Base-by-base conservation (phyloP, 2,113 vertebrate species). In the Helogale parvula region DNA sequence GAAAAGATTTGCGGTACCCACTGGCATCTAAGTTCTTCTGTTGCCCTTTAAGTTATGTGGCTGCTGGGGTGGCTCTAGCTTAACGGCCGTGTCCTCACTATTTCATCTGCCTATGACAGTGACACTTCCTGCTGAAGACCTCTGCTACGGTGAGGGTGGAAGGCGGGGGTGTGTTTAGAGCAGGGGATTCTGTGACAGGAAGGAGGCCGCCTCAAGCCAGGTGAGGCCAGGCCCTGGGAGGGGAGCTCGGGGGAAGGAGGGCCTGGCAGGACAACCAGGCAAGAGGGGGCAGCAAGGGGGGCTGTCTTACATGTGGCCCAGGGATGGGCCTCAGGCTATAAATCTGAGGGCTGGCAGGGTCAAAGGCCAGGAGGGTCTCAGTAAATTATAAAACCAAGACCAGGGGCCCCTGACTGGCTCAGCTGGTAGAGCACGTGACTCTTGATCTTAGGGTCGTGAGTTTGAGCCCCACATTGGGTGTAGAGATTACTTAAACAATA, bases 71-170 rank as follows among this genome's bases (percentile, higher is more conserved):
- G 68, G 71, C 69, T 31, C 65, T 16, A 83, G 63, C 7, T 76
- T 63, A 80, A 66, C n/a, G 71, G n/a, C 3, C 31, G 14, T 88
- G 90, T 72, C 41, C 35, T 82, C 81, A 80, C 33, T 66, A 77
- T 72, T 94, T 95, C 57, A 50, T 72, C 81, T 19, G 21, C 41
- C 88, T 45, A 88, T 65, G 66, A 92, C 21, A 54, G 80, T 33
- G 50, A 47, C 57, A 90, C 31, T 38, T 80, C 65, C 33, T 45
- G 41, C 74, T 38, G 65, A 65, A 82, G 82, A 16, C 50, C 41
- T 89, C 57, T 7, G 1, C 25, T 29, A 27, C 33, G 38, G 8
- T 45, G 38, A 45, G 35, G 38, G 57, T 1, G 11, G 5, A 33
- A 35, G 47, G 57, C 1, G 11, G 5, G 15, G 47, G 15, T 3